A percentile compares a stretch with the other conserved stretches of the same genome.
These are phyloP conservation scores for Emys orbicularis DNA, from an alignment of 2,797 vertebrate genomes.

Conservation along the genomic window DNA sequence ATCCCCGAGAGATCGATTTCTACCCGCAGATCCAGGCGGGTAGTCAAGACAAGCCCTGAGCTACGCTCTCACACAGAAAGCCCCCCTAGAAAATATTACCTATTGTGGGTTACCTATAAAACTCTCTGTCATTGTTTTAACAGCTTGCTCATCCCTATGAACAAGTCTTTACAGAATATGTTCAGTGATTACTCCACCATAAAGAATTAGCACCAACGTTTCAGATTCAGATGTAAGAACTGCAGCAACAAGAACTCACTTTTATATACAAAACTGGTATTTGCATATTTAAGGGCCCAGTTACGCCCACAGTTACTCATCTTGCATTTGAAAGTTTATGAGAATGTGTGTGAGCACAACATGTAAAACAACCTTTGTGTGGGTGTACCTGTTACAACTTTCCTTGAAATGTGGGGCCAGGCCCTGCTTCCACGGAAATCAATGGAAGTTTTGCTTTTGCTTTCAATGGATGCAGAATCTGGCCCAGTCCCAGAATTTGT, in stretches of 20 bases:
- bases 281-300: neutral
- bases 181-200: conserved; percentile 22
- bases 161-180: conserved; percentile 2
- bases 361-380: neutral
- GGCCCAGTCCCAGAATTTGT: conserved; percentile 25
- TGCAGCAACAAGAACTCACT: neutral
- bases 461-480: conserved; percentile 32
- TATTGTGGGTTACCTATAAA: neutral
- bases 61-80: neutral
- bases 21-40: no score
- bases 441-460: conserved; percentile 23
- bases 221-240: conserved; percentile 3
- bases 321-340: neutral
- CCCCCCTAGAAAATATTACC: neutral
- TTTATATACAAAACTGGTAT: conserved; percentile 46
- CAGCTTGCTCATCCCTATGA: neutral
- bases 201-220: conserved; percentile 23
- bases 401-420: conserved; percentile 10
- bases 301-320: neutral
- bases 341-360: neutral
- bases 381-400: neutral
- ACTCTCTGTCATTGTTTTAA: neutral
- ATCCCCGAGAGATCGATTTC: no score
- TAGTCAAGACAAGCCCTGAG: neutral
- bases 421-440: conserved; percentile 34